A percentile compares a stretch with the other conserved stretches of the same genome.
Evolutionary conservation across 2,797 vertebrate genomes (phyloP).

Genomic region (Rachycentron canadum): DNA sequence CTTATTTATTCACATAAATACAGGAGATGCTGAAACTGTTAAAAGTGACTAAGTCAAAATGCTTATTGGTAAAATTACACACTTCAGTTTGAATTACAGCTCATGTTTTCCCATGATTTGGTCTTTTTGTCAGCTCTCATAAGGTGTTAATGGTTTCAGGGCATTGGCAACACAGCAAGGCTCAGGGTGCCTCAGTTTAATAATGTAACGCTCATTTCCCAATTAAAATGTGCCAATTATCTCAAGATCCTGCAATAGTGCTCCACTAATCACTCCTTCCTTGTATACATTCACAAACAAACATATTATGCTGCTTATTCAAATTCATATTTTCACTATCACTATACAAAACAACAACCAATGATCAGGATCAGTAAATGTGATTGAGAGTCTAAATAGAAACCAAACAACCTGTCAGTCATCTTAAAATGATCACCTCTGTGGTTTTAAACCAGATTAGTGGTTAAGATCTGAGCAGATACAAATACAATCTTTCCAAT

Average conservation of each 20-base stretch:
- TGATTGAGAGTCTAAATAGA: conserved; percentile 4
- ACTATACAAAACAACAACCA: conserved; percentile 30
- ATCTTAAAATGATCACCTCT: conserved; percentile 1
- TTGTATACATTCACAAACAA: conserved; percentile 65
- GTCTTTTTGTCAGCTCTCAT: conserved; percentile 50
- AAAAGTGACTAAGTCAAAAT: conserved; percentile 10
- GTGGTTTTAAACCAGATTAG: too few relatives aligned
- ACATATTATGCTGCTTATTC: conserved; percentile 41
- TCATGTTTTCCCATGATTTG: conserved; percentile 23
- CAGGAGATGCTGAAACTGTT: conserved; percentile 1
- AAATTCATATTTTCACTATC: conserved; percentile 24
- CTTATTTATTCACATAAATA: not conserved
- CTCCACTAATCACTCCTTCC: conserved; percentile 57
- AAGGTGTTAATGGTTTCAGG: conserved; percentile 60
- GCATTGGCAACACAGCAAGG: conserved; percentile 50
- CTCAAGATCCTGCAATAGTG: conserved; percentile 64
- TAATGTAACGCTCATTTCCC: conserved; percentile 52
- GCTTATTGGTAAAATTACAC: conserved; percentile 10
- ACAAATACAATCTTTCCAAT: not conserved
- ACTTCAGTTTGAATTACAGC: conserved; percentile 15
- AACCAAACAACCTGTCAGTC: conserved; percentile 23
- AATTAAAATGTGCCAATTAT: conserved; percentile 80
- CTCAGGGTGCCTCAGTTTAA: conserved; percentile 52
- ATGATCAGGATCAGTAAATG: conserved; percentile 22
- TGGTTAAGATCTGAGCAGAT: too few relatives aligned